Base-by-base conservation (phyloP, 2,888 invertebrate species). In the Chymomyza caudatula region DNA sequence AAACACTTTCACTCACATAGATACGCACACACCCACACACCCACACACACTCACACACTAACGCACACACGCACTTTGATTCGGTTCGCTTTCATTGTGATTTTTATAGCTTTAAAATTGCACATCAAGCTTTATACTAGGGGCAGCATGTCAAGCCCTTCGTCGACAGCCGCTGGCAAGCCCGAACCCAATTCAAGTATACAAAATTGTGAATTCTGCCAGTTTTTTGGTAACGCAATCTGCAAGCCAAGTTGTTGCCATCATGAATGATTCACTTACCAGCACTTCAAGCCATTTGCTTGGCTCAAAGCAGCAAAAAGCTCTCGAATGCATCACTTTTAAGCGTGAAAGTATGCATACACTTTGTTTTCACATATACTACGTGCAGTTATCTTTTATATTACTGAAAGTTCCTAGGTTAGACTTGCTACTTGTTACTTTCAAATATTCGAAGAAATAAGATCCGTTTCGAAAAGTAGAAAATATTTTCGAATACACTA, bases 41-140 rank as follows among this genome's bases (percentile, higher is more conserved):
- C 22, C 61, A 37, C 58, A 51, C 56, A 25, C 29, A 2, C 11
- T 4, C 11, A 11, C n/a, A n/a, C n/a, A 15, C 44, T 11, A 44
- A 13, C 19, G 20, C 51, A 20, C 54, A 65, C 42, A 49, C 60
- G 66, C 37, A 53, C 69, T 66, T 78, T 73, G 71, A 76, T 69
- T 67, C 2, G 15, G 6, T 17, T 15, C 4, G 22, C 5, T 8
- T 37, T 23, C 2, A 23, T 6, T 15, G 52, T 22, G 1, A 47
- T 20, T 51, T 51, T 20, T 20, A 51, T 51, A 22, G 8, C 67
- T 61, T 73, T 56, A 67, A 68, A 67, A 51, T 59, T 51, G 11
- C 20, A 51, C 51, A 20, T 17, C 51, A 51, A 2, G 4, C 25
- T 4, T 37, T 37, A 2, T 0, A 11, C 29, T 37, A 2, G 29